Evolutionary conservation across 1,140 invertebrate species (phyloP), one percentile per base, ranked within the genome.

Genomic region (Bactericera cockerelli): DNA sequence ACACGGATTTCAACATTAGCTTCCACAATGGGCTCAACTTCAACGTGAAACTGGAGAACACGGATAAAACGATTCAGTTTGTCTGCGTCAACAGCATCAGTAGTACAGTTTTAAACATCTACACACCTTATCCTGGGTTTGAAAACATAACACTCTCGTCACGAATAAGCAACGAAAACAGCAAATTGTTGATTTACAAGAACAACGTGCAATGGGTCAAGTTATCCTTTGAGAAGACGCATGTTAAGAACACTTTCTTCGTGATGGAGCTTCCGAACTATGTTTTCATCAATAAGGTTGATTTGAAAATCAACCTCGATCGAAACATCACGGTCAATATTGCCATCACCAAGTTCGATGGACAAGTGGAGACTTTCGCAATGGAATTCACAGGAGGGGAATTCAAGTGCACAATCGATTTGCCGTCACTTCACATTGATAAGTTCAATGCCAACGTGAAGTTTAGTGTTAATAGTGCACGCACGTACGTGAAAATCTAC

Each of bases 341-440:
- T 4, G 19, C 4, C n/a, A n/a, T 49, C 19, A 8, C 19, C n/a
- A 49, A 49, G 22, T 49, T 19, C 19, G 22, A 49, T 16, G 22
- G 22, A n/a, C 4, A n/a, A 4, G 3, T 3, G 22, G 42, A 49
- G 19, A 10, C 4, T 49, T 49, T 49, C 22, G 22, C n/a, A 4
- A 49, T 49, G 42, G 42, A 49, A 49, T 49, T 49, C 22, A 49
- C 42, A 4, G 42, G 42, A 6, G 42, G 42, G 4, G 42, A 49
- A 22, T 49, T 49, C 42, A 49, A 49, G 19, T 49, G 42, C 19
- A 49, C n/a, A 4, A 49, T 49, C 22, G 3, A 49, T n/a, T 16
- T 49, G 4, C n/a, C 22, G 8, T 49, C 42, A 49, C 22, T 49
- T 8, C 6, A 49, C 42, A 49, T 49, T 4, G 4, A 19, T 22